phyloP scores from a whole-genome alignment of 2,888 invertebrate genomes.

The Azorinus chamasolen region DNA sequence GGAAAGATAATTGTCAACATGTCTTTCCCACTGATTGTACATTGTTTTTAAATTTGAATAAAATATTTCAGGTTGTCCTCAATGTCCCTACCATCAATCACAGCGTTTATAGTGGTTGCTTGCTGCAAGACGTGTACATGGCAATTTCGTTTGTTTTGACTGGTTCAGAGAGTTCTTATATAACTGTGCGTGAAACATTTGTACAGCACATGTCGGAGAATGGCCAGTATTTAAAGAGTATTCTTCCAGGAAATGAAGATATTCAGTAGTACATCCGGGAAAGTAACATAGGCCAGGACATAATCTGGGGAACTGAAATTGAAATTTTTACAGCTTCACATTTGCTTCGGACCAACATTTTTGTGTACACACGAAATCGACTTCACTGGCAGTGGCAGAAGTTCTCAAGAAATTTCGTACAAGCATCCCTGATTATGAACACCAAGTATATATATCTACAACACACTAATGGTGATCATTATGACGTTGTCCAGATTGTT shows the following conservation, averaged over 20 bases:
- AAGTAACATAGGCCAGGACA: slow-evolving; percentile 12
- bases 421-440: background rate
- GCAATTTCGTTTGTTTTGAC: slow-evolving; percentile 21
- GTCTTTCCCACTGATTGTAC: too few species aligned
- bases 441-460: slow-evolving; percentile 19
- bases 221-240: too few species aligned
- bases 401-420: slow-evolving; percentile 11
- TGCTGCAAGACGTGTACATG: too few species aligned
- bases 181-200: too few species aligned
- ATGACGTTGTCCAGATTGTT: slow-evolving; percentile 21
- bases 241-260: slow-evolving; percentile 4
- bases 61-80: too few species aligned
- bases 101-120: too few species aligned
- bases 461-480: slow-evolving; percentile 17
- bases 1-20: too few species aligned
- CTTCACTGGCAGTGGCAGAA: slow-evolving; percentile 46
- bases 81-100: too few species aligned
- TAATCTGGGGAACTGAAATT: slow-evolving; percentile 19
- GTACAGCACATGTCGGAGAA: too few species aligned
- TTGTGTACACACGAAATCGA: slow-evolving; percentile 35
- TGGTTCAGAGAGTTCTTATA: slow-evolving; percentile 14
- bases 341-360: slow-evolving; percentile 20
- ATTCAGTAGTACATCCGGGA: slow-evolving; percentile 18
- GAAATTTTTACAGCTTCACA: slow-evolving; percentile 32
- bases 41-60: too few species aligned